Base-by-base conservation (phyloP, 2,888 invertebrate species). In the Lucinisca nassula region DNA sequence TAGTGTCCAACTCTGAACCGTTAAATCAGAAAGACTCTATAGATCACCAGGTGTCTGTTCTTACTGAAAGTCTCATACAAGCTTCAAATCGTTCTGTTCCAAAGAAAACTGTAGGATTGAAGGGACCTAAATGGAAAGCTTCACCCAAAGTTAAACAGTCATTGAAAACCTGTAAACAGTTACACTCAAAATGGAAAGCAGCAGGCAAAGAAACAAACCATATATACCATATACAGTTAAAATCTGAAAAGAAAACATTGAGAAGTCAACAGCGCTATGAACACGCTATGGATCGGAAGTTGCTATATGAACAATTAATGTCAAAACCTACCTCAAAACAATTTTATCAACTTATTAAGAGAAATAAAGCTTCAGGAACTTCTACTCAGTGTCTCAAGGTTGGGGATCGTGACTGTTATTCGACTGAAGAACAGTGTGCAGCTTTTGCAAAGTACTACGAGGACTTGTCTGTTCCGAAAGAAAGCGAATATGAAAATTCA, bases 301-400 rank as follows among this genome's bases (percentile, higher is more conserved):
- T 32, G 12, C 12, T 61, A 17, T 61, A 78, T 27, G 51, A 78
- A n/a, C 6, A 61, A 24, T 51, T 78, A n/a, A 78, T 78, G 77
- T 27, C 58, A 27, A 78, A 55, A 17, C 55, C 55, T n/a, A 17
- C 55, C n/a, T 55, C 55, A 21, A 55, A 55, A 21, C 55, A n/a
- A 61, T 55, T 55, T 55, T 55, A 55, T 21, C 55, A 55, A 55
- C 55, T 55, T 6, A 55, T 55, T 55, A 55, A 55, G 21, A 55
- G 55, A 21, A 55, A 55, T 55, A 55, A 55, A n/a, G 6, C 12
- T n/a, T 17, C 21, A n/a, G 27, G 0, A 17, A 3, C 24, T 1
- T 12, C 24, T 58, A 17, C 21, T 3, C 12, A 37, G 1, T 61
- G 8, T 24, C n/a, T 0, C 38, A 37, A n/a, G 6, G 40, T 58